Evolutionary conservation across 2,113 vertebrate genomes (phyloP).

Genomic region (Nesogale talazaci): DNA sequence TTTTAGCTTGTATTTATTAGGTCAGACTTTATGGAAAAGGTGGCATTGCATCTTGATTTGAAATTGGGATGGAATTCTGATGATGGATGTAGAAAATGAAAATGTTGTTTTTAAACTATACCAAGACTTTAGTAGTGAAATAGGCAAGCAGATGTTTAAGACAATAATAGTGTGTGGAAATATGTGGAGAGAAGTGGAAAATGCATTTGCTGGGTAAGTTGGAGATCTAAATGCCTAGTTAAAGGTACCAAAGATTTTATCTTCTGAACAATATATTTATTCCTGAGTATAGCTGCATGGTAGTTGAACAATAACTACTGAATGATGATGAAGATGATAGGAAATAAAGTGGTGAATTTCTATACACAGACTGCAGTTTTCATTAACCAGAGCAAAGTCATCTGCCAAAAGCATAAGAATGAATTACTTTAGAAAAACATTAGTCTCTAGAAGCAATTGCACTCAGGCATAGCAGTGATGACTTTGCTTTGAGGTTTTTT

Average conservation of each 20-base stretch:
- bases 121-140: not conserved
- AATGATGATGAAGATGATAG: not conserved
- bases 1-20: not conserved
- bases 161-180: not conserved
- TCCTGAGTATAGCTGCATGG: not conserved
- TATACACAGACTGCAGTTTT: not conserved
- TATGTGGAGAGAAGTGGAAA: not conserved
- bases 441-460: conserved; percentile 7
- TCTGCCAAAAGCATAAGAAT: conserved; percentile 32
- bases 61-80: not conserved
- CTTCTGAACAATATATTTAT: not conserved
- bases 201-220: not conserved
- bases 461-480: not conserved
- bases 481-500: conserved; percentile 12
- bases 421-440: conserved; percentile 17
- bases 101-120: not conserved
- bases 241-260: not conserved
- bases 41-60: not conserved
- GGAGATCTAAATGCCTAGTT: not conserved
- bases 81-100: not conserved
- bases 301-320: not conserved
- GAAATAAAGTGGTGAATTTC: not conserved
- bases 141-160: not conserved
- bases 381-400: not conserved
- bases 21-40: not conserved